These are phyloP conservation scores for Calycopis cecrops DNA, from an alignment of 1,140 invertebrate genomes.

Conservation along the genomic window DNA sequence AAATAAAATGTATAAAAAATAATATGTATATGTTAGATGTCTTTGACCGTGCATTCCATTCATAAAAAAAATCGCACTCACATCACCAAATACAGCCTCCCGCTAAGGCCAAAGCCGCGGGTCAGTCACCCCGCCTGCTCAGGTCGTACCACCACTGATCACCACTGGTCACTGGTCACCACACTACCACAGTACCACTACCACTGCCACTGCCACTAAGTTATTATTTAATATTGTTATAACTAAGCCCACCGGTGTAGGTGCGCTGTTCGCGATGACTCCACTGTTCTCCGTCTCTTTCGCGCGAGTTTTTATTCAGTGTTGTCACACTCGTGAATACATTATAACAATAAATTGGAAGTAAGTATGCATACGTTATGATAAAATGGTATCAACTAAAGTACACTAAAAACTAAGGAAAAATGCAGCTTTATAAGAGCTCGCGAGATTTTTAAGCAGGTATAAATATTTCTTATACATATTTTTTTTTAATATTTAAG, in stretches of 20 bases:
- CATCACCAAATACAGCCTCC: not conserved
- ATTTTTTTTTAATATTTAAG: no score
- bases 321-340: constrained; percentile 33
- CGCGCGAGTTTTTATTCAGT: constrained; percentile 34
- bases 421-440: no score
- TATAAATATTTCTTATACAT: no score
- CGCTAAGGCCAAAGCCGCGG: constrained; percentile 22
- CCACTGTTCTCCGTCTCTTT: constrained; percentile 49
- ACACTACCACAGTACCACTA: not conserved
- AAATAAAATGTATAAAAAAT: no score
- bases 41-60: constrained; percentile 11
- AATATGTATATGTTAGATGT: constrained; percentile 4
- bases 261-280: constrained; percentile 41
- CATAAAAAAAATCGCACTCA: constrained; percentile 10
- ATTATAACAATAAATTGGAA: constrained; percentile 5
- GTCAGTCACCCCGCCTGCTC: constrained; percentile 55
- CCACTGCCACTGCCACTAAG: constrained; percentile 14
- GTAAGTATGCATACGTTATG: no score
- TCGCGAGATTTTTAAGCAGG: no score
- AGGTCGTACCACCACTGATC: no score
- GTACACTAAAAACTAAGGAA: no score
- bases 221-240: constrained; percentile 46
- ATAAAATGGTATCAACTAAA: no score
- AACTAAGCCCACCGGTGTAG: constrained; percentile 39
- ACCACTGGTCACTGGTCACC: constrained; percentile 18